A percentile compares a stretch with the other conserved stretches of the same genome.
Conservation (phyloP, 2,888 invertebrate species). For the Baccha elongata region DNA sequence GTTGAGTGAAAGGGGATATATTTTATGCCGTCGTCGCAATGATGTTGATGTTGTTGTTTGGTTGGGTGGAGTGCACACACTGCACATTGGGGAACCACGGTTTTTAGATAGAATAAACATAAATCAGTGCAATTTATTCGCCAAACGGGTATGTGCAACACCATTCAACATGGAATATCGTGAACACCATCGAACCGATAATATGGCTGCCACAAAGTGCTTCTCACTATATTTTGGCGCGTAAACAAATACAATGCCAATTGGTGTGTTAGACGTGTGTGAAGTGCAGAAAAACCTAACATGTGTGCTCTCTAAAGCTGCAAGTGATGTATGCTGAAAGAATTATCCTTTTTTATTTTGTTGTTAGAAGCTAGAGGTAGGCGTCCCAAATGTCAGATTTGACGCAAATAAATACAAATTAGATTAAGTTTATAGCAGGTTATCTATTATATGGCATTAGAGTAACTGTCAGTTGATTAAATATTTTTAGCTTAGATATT, state of each 20-base stretch:
- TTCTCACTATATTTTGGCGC: slow-evolving; percentile 42
- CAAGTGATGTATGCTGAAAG: slow-evolving; percentile 32
- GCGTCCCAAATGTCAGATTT: slow-evolving; percentile 50
- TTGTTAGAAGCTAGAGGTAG: slow-evolving; percentile 16
- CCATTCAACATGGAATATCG: slow-evolving; percentile 50
- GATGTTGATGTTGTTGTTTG: not conserved
- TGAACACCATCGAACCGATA: slow-evolving; percentile 2
- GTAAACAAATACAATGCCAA: slow-evolving; percentile 33
- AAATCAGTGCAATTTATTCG: slow-evolving; percentile 72
- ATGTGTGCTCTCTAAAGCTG: slow-evolving; percentile 12
- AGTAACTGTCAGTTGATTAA: slow-evolving; percentile 71
- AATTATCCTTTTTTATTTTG: slow-evolving; percentile 2
- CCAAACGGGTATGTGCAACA: slow-evolving; percentile 44
- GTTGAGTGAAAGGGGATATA: slow-evolving; percentile 62
- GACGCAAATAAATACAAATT: slow-evolving; percentile 56
- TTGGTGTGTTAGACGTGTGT: slow-evolving; percentile 48
- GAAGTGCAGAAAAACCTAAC: slow-evolving; percentile 10
- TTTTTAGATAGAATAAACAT: slow-evolving; percentile 69
- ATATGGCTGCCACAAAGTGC: slow-evolving; percentile 42
- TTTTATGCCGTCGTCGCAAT: not conserved
- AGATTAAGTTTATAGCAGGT: slow-evolving; percentile 77
- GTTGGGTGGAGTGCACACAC: not conserved
- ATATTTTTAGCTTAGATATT: slow-evolving; percentile 25
- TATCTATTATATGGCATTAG: slow-evolving; percentile 79
- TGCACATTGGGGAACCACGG: slow-evolving; percentile 48